Conservation (phyloP, 2,888 invertebrate species). For the Machimus atricapillus region DNA sequence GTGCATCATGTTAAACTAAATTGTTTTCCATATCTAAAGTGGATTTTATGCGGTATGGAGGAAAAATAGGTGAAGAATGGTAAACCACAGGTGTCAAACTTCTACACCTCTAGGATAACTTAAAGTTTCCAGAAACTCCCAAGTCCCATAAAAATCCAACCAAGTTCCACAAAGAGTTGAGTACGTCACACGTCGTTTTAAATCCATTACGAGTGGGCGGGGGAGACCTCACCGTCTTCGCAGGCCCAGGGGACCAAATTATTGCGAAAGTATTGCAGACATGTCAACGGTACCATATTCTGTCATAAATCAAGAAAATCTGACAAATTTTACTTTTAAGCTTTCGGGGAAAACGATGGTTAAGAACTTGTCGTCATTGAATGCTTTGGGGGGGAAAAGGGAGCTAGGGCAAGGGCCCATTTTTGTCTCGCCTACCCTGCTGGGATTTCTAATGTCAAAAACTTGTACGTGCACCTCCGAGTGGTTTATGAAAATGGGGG, state of each 20-base stretch:
- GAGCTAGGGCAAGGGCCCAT: not conserved
- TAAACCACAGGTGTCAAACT: constrained; percentile 16
- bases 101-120: not conserved
- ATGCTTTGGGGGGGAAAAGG: not conserved
- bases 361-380: constrained; percentile 16
- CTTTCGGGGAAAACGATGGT: constrained; percentile 22
- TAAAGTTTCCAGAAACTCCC: constrained; percentile 2
- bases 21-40: not conserved
- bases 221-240: not conserved
- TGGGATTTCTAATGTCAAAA: constrained; percentile 30
- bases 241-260: constrained; percentile 32
- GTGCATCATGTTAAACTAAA: not conserved
- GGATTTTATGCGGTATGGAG: not conserved
- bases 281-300: constrained; percentile 37
- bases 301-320: constrained; percentile 41
- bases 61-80: not conserved
- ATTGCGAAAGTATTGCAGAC: constrained; percentile 36
- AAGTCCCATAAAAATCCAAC: constrained; percentile 31
- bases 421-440: not conserved
- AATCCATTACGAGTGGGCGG: constrained; percentile 26
- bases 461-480: constrained; percentile 34
- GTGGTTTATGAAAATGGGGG: constrained; percentile 26
- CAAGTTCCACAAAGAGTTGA: constrained; percentile 18
- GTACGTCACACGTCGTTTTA: constrained; percentile 22
- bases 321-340: constrained; percentile 42